Evolutionary conservation across 2,888 invertebrate genomes (phyloP).

Genomic region (Mechanitis mazaeus): DNA sequence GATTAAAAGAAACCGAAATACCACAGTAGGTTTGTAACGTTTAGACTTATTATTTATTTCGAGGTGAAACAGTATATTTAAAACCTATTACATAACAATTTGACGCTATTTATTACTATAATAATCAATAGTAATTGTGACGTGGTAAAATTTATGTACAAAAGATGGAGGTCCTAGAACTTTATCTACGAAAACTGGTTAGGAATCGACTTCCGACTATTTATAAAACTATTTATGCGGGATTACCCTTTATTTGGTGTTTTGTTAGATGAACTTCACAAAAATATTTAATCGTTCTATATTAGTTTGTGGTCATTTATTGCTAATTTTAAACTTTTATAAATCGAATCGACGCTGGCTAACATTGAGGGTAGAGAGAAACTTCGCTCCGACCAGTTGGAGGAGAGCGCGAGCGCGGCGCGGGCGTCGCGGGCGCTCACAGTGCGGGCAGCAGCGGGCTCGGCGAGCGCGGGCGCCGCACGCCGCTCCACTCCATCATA

Average conservation of each 20-base stretch:
- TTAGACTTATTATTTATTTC: no score
- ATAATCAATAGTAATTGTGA: background rate
- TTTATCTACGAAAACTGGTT: slow-evolving; percentile 15
- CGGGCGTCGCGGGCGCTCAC: slow-evolving; percentile 38
- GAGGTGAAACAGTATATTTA: no score
- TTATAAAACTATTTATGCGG: slow-evolving; percentile 20
- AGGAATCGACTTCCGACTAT: slow-evolving; percentile 13
- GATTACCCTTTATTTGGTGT: slow-evolving; percentile 26
- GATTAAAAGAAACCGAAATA: no score
- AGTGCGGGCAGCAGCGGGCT: slow-evolving; percentile 68
- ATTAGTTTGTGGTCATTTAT: slow-evolving; percentile 24
- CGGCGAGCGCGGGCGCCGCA: slow-evolving; percentile 60
- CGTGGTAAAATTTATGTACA: slow-evolving; percentile 2
- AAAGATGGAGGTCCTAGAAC: slow-evolving; percentile 7
- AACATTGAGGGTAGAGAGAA: slow-evolving; percentile 8
- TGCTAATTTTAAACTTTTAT: slow-evolving; percentile 47
- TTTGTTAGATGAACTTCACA: slow-evolving; percentile 23
- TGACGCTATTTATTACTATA: no score
- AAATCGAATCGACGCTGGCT: background rate
- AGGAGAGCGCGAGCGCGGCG: slow-evolving; percentile 12
- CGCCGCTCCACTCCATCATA: slow-evolving; percentile 76
- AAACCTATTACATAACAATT: no score
- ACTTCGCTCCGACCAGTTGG: slow-evolving; percentile 17
- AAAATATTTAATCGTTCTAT: slow-evolving; percentile 27
- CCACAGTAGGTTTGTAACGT: no score